Percentiles rank a stretch among this genome's conserved stretches.
phyloP scores from a whole-genome alignment of 2,113 vertebrate genomes.

The Salvelinus fontinalis region DNA sequence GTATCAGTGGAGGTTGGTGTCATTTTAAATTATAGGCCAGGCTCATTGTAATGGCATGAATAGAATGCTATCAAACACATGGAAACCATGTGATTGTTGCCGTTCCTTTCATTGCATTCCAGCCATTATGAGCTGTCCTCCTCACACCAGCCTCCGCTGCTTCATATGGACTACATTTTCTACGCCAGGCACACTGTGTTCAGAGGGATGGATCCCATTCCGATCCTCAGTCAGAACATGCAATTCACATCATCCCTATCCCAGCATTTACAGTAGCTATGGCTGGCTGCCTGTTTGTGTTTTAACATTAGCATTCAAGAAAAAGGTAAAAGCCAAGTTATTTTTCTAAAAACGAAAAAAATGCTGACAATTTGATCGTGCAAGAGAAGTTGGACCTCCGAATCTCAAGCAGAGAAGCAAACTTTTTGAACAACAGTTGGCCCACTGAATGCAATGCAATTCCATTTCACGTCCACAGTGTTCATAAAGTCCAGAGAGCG shows the following conservation, averaged over 20 bases:
- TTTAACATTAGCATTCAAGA: not conserved
- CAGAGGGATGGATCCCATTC: not conserved
- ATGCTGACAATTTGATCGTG: not conserved
- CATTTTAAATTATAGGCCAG: too few relatives aligned
- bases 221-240: not conserved
- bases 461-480: not conserved
- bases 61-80: too few relatives aligned
- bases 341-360: not conserved
- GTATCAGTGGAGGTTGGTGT: too few relatives aligned
- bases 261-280: not conserved
- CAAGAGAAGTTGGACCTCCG: not conserved
- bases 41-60: too few relatives aligned
- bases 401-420: too few relatives aligned
- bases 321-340: not conserved
- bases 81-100: too few relatives aligned
- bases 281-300: not conserved
- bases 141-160: not conserved
- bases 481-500: not conserved
- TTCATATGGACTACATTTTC: not conserved
- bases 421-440: too few relatives aligned
- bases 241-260: not conserved
- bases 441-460: not conserved
- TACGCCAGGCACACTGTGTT: not conserved
- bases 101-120: too few relatives aligned
- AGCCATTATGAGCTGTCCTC: too few relatives aligned